A percentile compares a stretch with the other conserved stretches of the same genome.
Conservation (phyloP, 2,888 invertebrate genomes). For the Vesta saturnalis region DNA sequence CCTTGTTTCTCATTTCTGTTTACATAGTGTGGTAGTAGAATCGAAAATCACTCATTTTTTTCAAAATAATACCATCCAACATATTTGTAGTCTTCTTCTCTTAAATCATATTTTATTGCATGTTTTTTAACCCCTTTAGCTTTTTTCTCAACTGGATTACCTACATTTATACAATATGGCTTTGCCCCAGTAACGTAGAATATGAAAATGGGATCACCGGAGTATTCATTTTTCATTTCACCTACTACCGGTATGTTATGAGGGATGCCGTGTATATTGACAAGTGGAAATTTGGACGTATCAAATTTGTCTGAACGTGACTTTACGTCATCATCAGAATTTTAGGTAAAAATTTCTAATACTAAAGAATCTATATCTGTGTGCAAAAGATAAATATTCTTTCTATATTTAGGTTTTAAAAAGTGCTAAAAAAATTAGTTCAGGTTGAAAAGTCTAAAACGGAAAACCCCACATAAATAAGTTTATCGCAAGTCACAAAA, state of each 20-base stretch:
- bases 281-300: constrained; percentile 47
- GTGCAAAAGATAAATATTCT: constrained; percentile 46
- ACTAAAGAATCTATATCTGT: constrained; percentile 52
- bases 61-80: background rate
- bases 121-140: constrained; percentile 41
- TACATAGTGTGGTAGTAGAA: constrained; percentile 9
- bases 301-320: constrained; percentile 50
- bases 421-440: constrained; percentile 57
- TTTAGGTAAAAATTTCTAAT: constrained; percentile 49
- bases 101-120: constrained; percentile 2
- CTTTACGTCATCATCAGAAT: constrained; percentile 53
- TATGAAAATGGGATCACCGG: background rate
- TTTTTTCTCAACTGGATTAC: background rate
- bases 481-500: constrained; percentile 52
- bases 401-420: constrained; percentile 48
- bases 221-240: constrained; percentile 14
- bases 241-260: background rate
- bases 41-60: background rate
- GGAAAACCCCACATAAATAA: constrained; percentile 56
- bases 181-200: constrained; percentile 6
- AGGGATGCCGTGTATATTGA: constrained; percentile 48
- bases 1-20: constrained; percentile 11
- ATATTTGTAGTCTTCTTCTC: background rate
- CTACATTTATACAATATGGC: constrained; percentile 12
- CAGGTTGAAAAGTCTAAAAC: constrained; percentile 59